A percentile compares a stretch with the other conserved stretches of the same genome.
Conservation (phyloP, 2,888 invertebrate species). For the Meteorus colon region DNA sequence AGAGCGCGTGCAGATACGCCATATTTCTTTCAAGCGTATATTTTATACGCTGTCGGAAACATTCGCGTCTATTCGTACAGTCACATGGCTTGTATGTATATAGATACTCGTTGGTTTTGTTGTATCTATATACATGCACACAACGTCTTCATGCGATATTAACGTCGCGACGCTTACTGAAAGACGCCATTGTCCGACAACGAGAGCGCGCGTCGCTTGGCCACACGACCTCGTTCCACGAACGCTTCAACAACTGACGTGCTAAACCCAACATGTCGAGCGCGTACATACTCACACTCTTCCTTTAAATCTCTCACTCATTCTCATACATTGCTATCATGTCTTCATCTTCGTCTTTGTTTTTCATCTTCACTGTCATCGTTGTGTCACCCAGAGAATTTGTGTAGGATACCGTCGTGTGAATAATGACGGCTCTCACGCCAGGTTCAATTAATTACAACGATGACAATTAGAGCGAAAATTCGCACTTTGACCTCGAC, state of each 20-base stretch:
- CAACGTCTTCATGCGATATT: slow-evolving; percentile 54
- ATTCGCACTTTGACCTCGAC: slow-evolving; percentile 30
- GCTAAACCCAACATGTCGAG: neutral
- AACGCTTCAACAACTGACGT: slow-evolving; percentile 40
- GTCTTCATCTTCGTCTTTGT: slow-evolving; percentile 9
- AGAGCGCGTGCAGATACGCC: slow-evolving; percentile 2
- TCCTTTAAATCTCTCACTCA: neutral
- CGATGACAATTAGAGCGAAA: slow-evolving; percentile 42
- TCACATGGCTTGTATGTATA: neutral
- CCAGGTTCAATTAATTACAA: slow-evolving; percentile 43
- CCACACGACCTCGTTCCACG: slow-evolving; percentile 54
- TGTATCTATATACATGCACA: slow-evolving; percentile 10
- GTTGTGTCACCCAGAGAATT: slow-evolving; percentile 27
- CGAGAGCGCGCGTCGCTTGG: slow-evolving; percentile 37
- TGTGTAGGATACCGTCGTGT: slow-evolving; percentile 30
- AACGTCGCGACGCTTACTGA: slow-evolving; percentile 60
- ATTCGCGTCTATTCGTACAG: slow-evolving; percentile 28
- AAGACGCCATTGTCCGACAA: slow-evolving; percentile 62
- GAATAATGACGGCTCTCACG: slow-evolving; percentile 36
- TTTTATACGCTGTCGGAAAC: slow-evolving; percentile 28
- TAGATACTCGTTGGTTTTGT: neutral
- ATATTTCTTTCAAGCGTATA: slow-evolving; percentile 4
- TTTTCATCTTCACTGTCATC: slow-evolving; percentile 6
- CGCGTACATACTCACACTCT: slow-evolving; percentile 20
- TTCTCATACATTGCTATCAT: slow-evolving; percentile 40